These are phyloP conservation scores for Cyclopterus lumpus DNA, from an alignment of 2,797 vertebrate genomes.

Conservation along the genomic window DNA sequence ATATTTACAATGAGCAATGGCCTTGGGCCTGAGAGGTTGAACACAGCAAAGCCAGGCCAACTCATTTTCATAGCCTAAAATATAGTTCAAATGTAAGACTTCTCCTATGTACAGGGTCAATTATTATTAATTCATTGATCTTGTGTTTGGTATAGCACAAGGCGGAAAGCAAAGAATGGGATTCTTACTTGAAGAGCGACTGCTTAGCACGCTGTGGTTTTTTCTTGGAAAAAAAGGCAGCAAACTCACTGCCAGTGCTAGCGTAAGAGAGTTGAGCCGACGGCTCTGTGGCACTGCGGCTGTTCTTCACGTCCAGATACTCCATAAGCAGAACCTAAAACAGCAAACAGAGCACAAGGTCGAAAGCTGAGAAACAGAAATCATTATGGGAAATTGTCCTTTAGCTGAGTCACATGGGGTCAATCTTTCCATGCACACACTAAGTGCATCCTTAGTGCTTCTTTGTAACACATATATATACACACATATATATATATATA, in stretches of 20 bases:
- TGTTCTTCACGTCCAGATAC: slow-evolving; percentile 99
- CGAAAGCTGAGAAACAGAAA: slow-evolving; percentile 1
- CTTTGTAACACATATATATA: not conserved
- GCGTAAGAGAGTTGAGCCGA: slow-evolving; percentile 94
- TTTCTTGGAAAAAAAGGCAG: slow-evolving; percentile 97
- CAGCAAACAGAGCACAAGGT: slow-evolving; percentile 5
- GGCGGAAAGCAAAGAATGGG: not conserved
- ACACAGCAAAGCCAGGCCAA: not conserved
- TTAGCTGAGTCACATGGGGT: not conserved
- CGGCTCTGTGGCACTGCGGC: slow-evolving; percentile 90
- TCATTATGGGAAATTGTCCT: not conserved
- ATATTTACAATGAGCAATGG: not conserved
- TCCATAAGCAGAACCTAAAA: slow-evolving; percentile 94
- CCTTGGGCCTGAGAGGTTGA: not conserved
- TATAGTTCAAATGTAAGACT: not conserved
- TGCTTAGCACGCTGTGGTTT: slow-evolving; percentile 94
- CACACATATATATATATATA: too few species aligned
- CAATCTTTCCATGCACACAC: not conserved
- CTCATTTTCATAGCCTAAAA: not conserved
- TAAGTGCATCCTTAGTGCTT: not conserved
- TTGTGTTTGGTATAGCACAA: not conserved
- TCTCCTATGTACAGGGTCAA: not conserved
- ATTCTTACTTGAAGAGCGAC: slow-evolving; percentile 95
- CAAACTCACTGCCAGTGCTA: slow-evolving; percentile 94
- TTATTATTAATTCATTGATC: not conserved